phyloP scores from a whole-genome alignment of 2,113 vertebrate genomes.

The Tyto alba region DNA sequence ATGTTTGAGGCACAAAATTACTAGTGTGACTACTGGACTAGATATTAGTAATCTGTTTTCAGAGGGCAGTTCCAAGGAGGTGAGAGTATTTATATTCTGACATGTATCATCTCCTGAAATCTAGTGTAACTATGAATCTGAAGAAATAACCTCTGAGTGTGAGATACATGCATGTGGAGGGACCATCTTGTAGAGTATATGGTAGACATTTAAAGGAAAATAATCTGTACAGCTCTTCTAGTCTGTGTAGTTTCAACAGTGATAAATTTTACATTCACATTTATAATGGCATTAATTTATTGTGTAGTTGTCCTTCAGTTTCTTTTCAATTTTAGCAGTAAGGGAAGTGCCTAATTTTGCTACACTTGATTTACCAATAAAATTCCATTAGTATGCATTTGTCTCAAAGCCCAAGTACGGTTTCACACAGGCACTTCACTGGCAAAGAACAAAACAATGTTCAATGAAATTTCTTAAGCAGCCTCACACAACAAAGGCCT shows the following conservation, averaged over 20 bases:
- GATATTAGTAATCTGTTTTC: not conserved
- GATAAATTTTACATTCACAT: not conserved
- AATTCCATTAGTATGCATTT: not conserved
- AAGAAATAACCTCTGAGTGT: not conserved
- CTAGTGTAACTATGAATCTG: not conserved
- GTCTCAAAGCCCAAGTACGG: not conserved
- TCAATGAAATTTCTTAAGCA: not conserved
- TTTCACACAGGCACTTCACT: not conserved
- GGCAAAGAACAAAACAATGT: not conserved
- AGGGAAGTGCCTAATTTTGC: slow-evolving; percentile 9
- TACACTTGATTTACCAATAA: slow-evolving; percentile 27
- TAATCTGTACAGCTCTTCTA: not conserved
- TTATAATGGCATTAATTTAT: not conserved
- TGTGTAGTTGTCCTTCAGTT: not conserved
- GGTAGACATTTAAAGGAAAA: not conserved
- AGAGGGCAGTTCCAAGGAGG: not conserved
- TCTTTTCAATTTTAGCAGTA: not conserved
- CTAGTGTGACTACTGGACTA: not conserved
- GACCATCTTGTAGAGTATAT: not conserved
- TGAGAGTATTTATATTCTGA: not conserved
- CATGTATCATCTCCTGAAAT: not conserved
- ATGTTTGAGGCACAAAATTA: not conserved
- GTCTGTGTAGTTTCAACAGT: not conserved
- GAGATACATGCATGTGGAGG: not conserved
- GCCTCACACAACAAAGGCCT: not conserved